These are phyloP conservation scores for Takifugu flavidus DNA, from an alignment of 2,113 vertebrate genomes.

Conservation along the genomic window DNA sequence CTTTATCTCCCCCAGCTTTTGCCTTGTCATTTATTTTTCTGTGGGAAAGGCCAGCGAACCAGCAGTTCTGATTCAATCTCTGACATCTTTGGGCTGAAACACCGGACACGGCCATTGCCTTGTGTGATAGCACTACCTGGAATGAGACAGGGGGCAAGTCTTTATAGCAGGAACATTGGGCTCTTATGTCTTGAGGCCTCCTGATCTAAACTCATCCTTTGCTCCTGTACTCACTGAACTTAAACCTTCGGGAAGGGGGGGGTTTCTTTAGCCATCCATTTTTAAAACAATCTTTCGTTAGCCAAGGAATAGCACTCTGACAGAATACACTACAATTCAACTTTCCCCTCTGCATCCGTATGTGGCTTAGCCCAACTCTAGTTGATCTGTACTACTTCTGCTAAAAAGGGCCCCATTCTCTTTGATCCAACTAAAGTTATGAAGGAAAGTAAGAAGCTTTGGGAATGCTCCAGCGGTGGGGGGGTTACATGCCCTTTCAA, in stretches of 20 bases:
- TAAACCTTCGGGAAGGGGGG: slow-evolving; percentile 30
- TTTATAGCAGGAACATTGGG: slow-evolving; percentile 35
- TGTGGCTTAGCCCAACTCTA: slow-evolving; percentile 46
- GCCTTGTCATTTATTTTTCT: slow-evolving; percentile 68
- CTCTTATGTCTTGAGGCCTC: slow-evolving; percentile 41
- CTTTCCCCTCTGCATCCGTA: slow-evolving; percentile 48
- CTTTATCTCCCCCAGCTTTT: slow-evolving; percentile 32
- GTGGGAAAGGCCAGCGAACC: slow-evolving; percentile 37
- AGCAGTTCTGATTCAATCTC: slow-evolving; percentile 62
- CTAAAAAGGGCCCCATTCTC: slow-evolving; percentile 53
- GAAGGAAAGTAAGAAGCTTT: slow-evolving; percentile 54
- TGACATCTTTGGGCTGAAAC: slow-evolving; percentile 51
- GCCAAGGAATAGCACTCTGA: slow-evolving; percentile 44
- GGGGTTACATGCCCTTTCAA: slow-evolving; percentile 62
- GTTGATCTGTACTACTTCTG: slow-evolving; percentile 61
- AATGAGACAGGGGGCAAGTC: slow-evolving; percentile 21
- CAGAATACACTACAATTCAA: slow-evolving; percentile 55
- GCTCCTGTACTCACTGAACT: slow-evolving; percentile 37
- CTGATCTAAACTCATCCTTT: slow-evolving; percentile 34
- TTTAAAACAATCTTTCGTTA: slow-evolving; percentile 55
- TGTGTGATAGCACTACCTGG: slow-evolving; percentile 7
- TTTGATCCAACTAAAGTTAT: slow-evolving; percentile 70
- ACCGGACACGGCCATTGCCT: slow-evolving; percentile 36
- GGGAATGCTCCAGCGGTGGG: slow-evolving; percentile 44
- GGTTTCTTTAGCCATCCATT: slow-evolving; percentile 47